A percentile compares a stretch with the other conserved stretches of the same genome.
Evolutionary conservation across 2,113 vertebrate species (phyloP).

Genomic region (Proterorhinus semilunaris): DNA sequence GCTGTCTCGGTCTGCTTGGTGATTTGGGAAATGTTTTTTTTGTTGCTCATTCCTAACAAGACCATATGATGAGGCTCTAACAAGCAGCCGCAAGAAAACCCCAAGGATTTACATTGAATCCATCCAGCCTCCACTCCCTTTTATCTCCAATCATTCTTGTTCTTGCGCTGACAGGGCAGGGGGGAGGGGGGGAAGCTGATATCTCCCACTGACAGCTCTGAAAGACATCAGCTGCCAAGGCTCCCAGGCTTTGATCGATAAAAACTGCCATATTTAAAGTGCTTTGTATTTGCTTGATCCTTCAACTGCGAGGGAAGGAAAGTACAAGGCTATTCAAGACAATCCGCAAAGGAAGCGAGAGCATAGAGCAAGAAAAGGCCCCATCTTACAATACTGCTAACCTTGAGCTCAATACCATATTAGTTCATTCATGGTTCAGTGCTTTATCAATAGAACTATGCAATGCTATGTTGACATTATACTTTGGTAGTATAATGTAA

Average conservation of each 20-base stretch:
- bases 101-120: constrained; percentile 30
- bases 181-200: constrained; percentile 41
- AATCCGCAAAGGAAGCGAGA: neutral
- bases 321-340: constrained; percentile 3
- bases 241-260: constrained; percentile 43
- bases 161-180: constrained; percentile 43
- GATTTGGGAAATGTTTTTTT: constrained; percentile 16
- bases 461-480: neutral
- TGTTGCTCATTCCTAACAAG: constrained; percentile 37
- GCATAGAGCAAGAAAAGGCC: neutral
- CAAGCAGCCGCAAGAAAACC: constrained; percentile 20
- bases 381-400: neutral
- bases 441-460: neutral
- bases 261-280: constrained; percentile 24
- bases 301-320: constrained; percentile 4
- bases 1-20: neutral
- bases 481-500: too few relatives aligned
- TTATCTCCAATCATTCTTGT: constrained; percentile 35
- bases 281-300: constrained; percentile 20
- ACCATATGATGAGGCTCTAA: constrained; percentile 28
- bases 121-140: constrained; percentile 17
- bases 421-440: constrained; percentile 7
- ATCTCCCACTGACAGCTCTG: constrained; percentile 16
- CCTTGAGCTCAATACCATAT: neutral
- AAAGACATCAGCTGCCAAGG: constrained; percentile 30